Conservation (phyloP, 2,888 invertebrate genomes). For the Mythimna lalbum region DNA sequence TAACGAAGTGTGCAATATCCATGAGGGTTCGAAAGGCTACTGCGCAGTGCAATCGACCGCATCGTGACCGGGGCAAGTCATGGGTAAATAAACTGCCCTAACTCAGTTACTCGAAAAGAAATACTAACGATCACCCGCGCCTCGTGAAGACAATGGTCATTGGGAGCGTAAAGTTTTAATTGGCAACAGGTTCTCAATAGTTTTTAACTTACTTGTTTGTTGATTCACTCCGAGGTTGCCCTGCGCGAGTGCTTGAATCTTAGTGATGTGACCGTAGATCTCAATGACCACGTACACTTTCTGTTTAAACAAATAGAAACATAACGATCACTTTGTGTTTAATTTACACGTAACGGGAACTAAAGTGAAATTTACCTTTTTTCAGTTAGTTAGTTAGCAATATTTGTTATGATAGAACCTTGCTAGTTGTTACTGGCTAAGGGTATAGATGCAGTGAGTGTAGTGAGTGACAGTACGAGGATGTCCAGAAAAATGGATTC, state of each 20-base stretch:
- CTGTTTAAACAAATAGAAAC: conserved; percentile 79
- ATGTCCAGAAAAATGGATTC: not conserved
- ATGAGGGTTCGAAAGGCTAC: not conserved
- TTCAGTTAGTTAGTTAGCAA: too few species aligned
- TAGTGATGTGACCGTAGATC: conserved; percentile 94
- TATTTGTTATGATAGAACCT: not conserved
- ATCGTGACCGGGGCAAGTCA: not conserved
- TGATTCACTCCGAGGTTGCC: conserved; percentile 71
- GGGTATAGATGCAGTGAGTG: not conserved
- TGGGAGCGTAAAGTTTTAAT: not conserved
- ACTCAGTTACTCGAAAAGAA: not conserved
- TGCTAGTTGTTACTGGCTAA: not conserved
- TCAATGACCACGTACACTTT: conserved; percentile 96
- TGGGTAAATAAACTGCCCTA: not conserved
- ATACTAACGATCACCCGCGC: not conserved
- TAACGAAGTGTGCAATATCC: not conserved
- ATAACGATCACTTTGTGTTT: conserved; percentile 20
- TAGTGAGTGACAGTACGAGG: not conserved
- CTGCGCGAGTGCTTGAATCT: conserved; percentile 93
- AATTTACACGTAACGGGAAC: not conserved
- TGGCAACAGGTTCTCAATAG: not conserved
- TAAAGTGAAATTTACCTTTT: conserved; percentile 34
- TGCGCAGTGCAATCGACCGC: conserved; percentile 5
- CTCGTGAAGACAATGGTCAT: not conserved
- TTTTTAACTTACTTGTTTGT: conserved; percentile 63